Evolutionary conservation across 2,797 vertebrate species (phyloP).

Genomic region (Prunella strophiata): DNA sequence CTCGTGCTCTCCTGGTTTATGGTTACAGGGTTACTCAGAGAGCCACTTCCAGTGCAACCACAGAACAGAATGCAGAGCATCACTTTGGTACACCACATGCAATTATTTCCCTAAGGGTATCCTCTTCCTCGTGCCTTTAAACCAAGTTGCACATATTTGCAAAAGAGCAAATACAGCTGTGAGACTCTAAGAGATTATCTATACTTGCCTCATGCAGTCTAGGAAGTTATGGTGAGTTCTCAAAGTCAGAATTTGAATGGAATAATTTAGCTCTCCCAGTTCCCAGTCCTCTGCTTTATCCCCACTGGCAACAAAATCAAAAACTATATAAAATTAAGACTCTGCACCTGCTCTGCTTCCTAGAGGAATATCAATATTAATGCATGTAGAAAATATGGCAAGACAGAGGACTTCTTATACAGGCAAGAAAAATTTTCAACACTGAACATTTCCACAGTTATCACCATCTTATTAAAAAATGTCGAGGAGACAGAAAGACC

Average conservation of each 20-base stretch:
- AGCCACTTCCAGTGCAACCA: slow-evolving; percentile 13
- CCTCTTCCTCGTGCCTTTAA: neutral
- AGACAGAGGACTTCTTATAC: slow-evolving; percentile 36
- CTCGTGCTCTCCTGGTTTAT: neutral
- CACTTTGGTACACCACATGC: neutral
- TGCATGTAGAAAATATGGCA: neutral
- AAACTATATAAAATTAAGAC: slow-evolving; percentile 41
- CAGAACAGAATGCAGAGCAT: neutral
- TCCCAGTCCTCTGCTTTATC: slow-evolving; percentile 18
- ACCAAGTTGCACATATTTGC: neutral
- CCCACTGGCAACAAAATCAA: slow-evolving; percentile 36
- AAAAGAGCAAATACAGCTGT: slow-evolving; percentile 6
- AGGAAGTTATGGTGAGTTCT: slow-evolving; percentile 33
- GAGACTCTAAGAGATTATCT: slow-evolving; percentile 8
- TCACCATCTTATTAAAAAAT: slow-evolving; percentile 44
- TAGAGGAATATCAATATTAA: slow-evolving; percentile 33
- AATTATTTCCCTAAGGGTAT: slow-evolving; percentile 8
- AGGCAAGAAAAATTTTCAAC: slow-evolving; percentile 38
- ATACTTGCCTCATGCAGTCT: neutral
- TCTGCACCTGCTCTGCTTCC: slow-evolving; percentile 54
- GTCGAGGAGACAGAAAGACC: slow-evolving; percentile 20
- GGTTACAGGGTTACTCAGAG: neutral
- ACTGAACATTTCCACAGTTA: slow-evolving; percentile 25
- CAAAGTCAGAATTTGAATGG: slow-evolving; percentile 19
- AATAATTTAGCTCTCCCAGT: slow-evolving; percentile 17